Base-by-base conservation (phyloP, 37 sponge, comb jelly and placozoan species). In the Agelas oroides region DNA sequence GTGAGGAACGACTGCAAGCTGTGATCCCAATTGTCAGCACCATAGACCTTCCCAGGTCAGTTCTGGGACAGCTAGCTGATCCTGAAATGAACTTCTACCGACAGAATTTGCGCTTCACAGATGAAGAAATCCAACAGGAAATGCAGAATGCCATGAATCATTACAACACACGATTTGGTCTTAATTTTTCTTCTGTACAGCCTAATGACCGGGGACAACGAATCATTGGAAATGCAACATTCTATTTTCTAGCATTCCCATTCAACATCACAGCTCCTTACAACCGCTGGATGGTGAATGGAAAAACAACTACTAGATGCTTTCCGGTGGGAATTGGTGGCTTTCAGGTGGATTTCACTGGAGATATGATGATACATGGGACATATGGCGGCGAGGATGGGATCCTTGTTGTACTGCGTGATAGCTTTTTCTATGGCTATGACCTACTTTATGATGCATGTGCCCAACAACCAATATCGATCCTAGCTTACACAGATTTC, bases 51-150 rank as follows among this genome's bases (percentile, higher is more conserved):
- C 46, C 46, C 46, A 46, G 3, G 6, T 46, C 46, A 46, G 46
- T 46, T 8, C 46, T 46, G 46, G 46, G 46, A 3, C 46, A 46
- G 46, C 63, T 61, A n/a, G 27, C 12, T 61, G 63, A 61, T 61
- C 63, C 63, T 27, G 63, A 61, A 25, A n/a, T 27, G 63, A 61
- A n/a, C 63, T 61, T 61, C 63, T 61, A 27, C 63, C n/a, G 27
- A 25, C 25, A 61, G 63, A 61, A 27, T 5, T 5, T 61, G 63
- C 25, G 63, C 25, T 61, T 61, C 63, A 61, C 25, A 61, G 63
- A 61, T 61, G 63, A 61, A 27, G 63, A 61, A 11, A 61, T 61
- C 11, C 12, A 61, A 11, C 63, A 11, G n/a, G 63, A n/a, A 5
- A 27, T 61, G n/a, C 25, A 61, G 5, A 25, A 61, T 61, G 63